Evolutionary conservation across 2,888 invertebrate genomes (phyloP).

Genomic region (Panzeria rudis): DNA sequence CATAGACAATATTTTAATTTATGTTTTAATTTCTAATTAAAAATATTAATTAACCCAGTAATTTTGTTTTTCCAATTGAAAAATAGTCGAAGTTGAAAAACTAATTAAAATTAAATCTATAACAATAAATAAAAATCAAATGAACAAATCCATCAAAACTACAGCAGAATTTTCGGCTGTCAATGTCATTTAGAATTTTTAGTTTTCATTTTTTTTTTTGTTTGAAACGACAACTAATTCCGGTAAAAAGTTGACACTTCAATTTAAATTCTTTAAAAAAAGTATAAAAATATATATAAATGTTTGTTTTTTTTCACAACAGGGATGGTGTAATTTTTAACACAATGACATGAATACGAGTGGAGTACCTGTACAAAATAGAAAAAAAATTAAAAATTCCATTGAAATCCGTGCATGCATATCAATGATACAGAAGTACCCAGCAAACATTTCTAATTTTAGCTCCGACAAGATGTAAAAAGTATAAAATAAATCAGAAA

Average conservation of each 20-base stretch:
- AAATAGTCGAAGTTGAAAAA: neutral
- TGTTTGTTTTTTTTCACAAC: neutral
- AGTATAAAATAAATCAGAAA: too few species aligned
- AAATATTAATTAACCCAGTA: slow-evolving; percentile 3
- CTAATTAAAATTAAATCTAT: slow-evolving; percentile 54
- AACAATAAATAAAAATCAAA: slow-evolving; percentile 41
- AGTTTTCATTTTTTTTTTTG: slow-evolving; percentile 13
- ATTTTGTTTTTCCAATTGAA: neutral
- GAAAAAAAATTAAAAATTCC: neutral
- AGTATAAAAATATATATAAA: slow-evolving; percentile 7
- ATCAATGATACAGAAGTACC: neutral
- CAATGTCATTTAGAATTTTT: slow-evolving; percentile 47
- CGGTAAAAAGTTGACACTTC: slow-evolving; percentile 66
- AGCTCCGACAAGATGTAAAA: too few species aligned
- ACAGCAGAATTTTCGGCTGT: slow-evolving; percentile 52
- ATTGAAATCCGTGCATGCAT: neutral
- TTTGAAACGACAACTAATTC: slow-evolving; percentile 65
- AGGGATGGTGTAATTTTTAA: neutral
- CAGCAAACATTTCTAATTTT: too few species aligned
- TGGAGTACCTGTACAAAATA: neutral
- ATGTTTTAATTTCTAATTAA: neutral
- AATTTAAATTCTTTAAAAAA: slow-evolving; percentile 60
- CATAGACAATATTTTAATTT: too few species aligned
- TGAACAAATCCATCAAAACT: slow-evolving; percentile 51
- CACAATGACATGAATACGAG: slow-evolving; percentile 20